Evolutionary conservation across 2,113 vertebrate species (phyloP).

Genomic region (Boulengeromyrus knoepffleri): DNA sequence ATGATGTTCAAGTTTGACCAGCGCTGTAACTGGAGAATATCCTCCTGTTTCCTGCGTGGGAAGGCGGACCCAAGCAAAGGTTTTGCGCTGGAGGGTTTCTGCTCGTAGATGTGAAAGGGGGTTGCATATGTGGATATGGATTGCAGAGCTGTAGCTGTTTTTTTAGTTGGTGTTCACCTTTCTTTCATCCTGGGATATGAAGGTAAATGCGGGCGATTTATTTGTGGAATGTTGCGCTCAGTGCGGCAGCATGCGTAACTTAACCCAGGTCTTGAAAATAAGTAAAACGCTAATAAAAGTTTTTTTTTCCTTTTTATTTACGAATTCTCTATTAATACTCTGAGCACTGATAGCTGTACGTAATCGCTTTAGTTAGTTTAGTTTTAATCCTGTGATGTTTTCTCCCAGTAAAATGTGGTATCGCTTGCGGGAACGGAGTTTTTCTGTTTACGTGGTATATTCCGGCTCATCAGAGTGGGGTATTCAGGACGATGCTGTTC

Average conservation of each 20-base stretch:
- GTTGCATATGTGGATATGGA: conserved; percentile 49
- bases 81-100: conserved; percentile 55
- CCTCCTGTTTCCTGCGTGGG: conserved; percentile 53
- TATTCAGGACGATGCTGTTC: neutral
- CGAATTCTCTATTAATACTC: neutral
- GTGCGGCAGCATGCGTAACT: neutral
- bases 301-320: neutral
- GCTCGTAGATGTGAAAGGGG: conserved; percentile 37
- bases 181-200: conserved; percentile 53
- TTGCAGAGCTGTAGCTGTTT: conserved; percentile 46
- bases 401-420: neutral
- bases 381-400: neutral
- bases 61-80: conserved; percentile 56
- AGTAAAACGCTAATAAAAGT: neutral
- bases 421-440: neutral
- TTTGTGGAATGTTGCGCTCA: neutral
- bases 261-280: neutral
- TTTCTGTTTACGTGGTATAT: conserved; percentile 62
- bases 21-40: conserved; percentile 37
- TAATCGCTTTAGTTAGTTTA: neutral
- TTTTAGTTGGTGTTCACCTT: conserved; percentile 51
- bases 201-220: conserved; percentile 49
- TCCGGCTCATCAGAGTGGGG: neutral
- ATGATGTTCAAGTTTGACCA: conserved; percentile 13
- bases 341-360: neutral